Percentiles rank a stretch among this genome's conserved stretches.
These are phyloP conservation scores for Calyptomena viridis DNA, from an alignment of 2,113 vertebrate species.

Conservation along the genomic window DNA sequence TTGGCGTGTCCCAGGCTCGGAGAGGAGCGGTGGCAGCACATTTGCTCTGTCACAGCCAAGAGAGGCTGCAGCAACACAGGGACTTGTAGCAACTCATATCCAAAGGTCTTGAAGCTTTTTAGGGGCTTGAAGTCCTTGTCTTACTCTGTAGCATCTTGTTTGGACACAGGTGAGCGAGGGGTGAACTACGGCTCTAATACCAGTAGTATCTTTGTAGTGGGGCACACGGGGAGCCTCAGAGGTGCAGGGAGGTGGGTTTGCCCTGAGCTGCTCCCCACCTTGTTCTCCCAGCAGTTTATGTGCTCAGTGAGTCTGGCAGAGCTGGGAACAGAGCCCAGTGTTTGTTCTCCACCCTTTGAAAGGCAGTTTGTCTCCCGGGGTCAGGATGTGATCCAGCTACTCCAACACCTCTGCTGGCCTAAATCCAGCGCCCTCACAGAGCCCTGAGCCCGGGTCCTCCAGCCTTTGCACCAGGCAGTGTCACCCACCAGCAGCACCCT, in stretches of 20 bases:
- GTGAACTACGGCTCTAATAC: accelerated
- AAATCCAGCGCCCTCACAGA: background rate
- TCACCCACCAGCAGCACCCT: background rate
- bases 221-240: background rate
- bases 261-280: background rate
- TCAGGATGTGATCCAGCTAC: background rate
- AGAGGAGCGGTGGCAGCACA: background rate
- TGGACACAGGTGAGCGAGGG: background rate
- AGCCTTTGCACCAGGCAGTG: background rate
- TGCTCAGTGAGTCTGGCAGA: background rate
- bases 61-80: background rate
- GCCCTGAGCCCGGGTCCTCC: background rate
- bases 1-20: accelerated
- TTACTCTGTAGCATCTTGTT: background rate
- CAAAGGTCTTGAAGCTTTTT: background rate
- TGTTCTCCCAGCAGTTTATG: background rate
- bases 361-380: background rate
- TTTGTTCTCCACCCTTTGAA: background rate
- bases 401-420: background rate
- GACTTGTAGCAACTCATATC: background rate
- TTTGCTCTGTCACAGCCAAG: background rate
- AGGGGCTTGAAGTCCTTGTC: background rate
- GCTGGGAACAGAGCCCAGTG: background rate
- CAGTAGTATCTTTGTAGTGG: accelerated
- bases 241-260: background rate